Evolutionary conservation across 2,797 vertebrate species (phyloP).

Genomic region (Triplophysa bombifrons): DNA sequence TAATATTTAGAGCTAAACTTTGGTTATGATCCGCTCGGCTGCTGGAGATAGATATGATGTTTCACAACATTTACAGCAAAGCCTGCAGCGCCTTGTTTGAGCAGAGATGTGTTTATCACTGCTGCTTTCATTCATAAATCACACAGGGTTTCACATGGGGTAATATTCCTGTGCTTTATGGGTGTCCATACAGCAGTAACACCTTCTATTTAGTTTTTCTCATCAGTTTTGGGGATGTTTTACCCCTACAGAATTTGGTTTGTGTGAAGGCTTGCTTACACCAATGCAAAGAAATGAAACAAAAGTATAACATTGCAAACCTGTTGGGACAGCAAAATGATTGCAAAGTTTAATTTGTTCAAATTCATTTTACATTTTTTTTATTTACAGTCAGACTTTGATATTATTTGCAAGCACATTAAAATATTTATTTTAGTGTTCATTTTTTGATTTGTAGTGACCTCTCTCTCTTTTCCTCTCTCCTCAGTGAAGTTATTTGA

Average conservation of each 20-base stretch:
- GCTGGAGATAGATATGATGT: neutral
- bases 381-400: too few relatives aligned
- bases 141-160: neutral
- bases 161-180: neutral
- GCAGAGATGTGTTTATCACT: neutral
- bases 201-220: neutral
- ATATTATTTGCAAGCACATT: too few relatives aligned
- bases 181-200: neutral
- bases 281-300: too few relatives aligned
- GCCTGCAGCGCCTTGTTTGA: neutral
- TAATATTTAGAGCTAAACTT: conserved; percentile 7
- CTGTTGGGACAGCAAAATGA: too few relatives aligned
- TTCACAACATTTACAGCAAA: neutral
- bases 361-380: too few relatives aligned
- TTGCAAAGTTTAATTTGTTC: too few relatives aligned
- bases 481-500: conserved; percentile 92
- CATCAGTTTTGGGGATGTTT: neutral
- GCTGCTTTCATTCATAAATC: neutral
- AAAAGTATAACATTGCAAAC: too few relatives aligned
- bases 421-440: too few relatives aligned
- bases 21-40: neutral
- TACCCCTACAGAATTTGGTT: neutral
- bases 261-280: neutral
- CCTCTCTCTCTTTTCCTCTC: conserved; percentile 3
- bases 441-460: conserved; percentile 18